Base-by-base conservation (phyloP, 2,113 vertebrate genomes). In the Rhea pennata region DNA sequence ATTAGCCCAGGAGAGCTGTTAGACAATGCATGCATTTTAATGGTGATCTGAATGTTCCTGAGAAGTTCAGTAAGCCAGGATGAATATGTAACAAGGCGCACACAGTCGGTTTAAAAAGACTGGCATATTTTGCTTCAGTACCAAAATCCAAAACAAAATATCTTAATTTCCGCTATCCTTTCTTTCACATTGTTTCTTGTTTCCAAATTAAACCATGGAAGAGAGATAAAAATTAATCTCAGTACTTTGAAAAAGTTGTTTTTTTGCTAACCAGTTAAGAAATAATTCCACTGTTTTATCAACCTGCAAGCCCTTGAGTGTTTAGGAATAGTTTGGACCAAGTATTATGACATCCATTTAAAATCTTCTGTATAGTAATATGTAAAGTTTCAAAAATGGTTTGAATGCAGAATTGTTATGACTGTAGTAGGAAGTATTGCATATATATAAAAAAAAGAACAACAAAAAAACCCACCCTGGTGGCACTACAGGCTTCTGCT, bases 261-360 rank as follows among this genome's bases (percentile, higher is more conserved):
- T n/a, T 88, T 69, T 11, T 40, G 24, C 12, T 36, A 73, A 42
- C 24, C 62, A 39, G 8, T 69, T 83, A 62, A 80, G 64, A 78
- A 80, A 87, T 31, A 67, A 54, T 86, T 44, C 74, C 21, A 67
- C 9, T 54, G 11, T 78, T 93, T 86, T 51, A 46, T 74, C 48
- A 64, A 8, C 31, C 17, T 70, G 22, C 3, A 82, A 27, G 5
- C 1, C 8, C 23, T 74, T 2, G 2, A 27, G 26, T 2, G 0
- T 56, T 88, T 27, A 51, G 59, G 24, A 89, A 31, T 14, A 61
- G 39, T 54, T 76, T 91, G 33, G 22, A 82, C 5, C 5, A 70
- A 53, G 15, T 36, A 9, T 40, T 40, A 61, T 1, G 5, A 3
- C 6, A 29, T 79, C 92, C 24, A 36, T 46, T 27, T 4, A 59